These are phyloP conservation scores for Phoeniculus purpureus DNA, from an alignment of 2,797 vertebrate genomes.

Conservation along the genomic window DNA sequence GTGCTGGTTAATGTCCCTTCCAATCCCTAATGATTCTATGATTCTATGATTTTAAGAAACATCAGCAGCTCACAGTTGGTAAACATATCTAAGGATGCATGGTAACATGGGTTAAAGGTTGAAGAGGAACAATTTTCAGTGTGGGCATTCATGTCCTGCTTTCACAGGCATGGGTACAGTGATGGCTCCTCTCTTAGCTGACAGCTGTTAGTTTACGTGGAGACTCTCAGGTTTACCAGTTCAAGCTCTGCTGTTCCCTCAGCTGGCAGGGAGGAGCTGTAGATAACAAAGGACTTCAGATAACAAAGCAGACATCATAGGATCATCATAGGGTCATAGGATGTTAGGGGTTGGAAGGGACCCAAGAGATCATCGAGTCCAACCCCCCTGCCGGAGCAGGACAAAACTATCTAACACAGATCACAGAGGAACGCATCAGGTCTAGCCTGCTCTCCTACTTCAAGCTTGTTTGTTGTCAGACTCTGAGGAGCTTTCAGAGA, in stretches of 20 bases:
- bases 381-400: too few species aligned
- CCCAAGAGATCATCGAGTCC: too few species aligned
- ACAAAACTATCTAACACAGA: too few species aligned
- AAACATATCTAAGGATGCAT: not conserved
- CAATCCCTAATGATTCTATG: too few species aligned
- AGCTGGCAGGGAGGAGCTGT: not conserved
- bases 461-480: not conserved
- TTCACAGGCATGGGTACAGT: not conserved
- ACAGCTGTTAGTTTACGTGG: not conserved
- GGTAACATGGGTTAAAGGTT: not conserved
- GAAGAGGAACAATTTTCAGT: not conserved
- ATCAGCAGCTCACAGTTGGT: not conserved
- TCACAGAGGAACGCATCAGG: too few species aligned
- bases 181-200: not conserved
- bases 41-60: too few species aligned
- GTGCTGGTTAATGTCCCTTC: not conserved
- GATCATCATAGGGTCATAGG: too few species aligned
- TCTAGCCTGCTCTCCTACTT: constrained; percentile 12
- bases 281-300: not conserved
- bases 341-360: too few species aligned
- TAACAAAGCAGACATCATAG: constrained; percentile 7
- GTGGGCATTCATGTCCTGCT: not conserved
- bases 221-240: not conserved
- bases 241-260: not conserved
- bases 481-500: not conserved